A percentile compares a stretch with the other conserved stretches of the same genome.
phyloP scores from a whole-genome alignment of 2,797 vertebrate genomes.

The Sitta carolinensis region DNA sequence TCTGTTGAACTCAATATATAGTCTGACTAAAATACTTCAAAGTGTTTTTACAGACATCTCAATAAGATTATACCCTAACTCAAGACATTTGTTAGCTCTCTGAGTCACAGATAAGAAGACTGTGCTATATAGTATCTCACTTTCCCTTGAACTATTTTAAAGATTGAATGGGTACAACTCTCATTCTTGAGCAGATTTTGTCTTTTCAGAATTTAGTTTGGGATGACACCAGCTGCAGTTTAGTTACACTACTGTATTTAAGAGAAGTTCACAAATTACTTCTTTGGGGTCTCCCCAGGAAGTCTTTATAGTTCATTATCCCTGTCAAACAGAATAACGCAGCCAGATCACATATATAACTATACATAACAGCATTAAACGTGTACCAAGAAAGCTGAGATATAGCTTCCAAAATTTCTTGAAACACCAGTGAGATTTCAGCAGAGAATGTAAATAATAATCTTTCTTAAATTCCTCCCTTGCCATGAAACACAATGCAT shows the following conservation, averaged over 20 bases:
- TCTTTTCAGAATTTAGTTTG: neutral
- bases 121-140: neutral
- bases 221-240: neutral
- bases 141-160: slow-evolving; percentile 30
- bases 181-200: neutral
- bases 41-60: slow-evolving; percentile 37
- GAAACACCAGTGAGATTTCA: neutral
- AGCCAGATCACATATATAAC: neutral
- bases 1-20: slow-evolving; percentile 17
- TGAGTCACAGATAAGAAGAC: slow-evolving; percentile 37
- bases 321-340: neutral
- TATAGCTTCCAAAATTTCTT: neutral
- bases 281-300: neutral
- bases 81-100: slow-evolving; percentile 1
- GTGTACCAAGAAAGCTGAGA: neutral
- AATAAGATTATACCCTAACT: slow-evolving; percentile 29
- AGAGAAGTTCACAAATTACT: neutral
- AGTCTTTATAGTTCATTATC: neutral
- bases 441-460: neutral
- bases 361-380: neutral
- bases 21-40: slow-evolving; percentile 31
- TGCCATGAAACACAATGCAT: neutral
- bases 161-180: neutral
- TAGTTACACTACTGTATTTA: neutral
- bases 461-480: neutral